Evolutionary conservation across 2,797 vertebrate species (phyloP), one percentile per base, ranked within the genome.

Genomic region (Poeciliopsis presidionis): DNA sequence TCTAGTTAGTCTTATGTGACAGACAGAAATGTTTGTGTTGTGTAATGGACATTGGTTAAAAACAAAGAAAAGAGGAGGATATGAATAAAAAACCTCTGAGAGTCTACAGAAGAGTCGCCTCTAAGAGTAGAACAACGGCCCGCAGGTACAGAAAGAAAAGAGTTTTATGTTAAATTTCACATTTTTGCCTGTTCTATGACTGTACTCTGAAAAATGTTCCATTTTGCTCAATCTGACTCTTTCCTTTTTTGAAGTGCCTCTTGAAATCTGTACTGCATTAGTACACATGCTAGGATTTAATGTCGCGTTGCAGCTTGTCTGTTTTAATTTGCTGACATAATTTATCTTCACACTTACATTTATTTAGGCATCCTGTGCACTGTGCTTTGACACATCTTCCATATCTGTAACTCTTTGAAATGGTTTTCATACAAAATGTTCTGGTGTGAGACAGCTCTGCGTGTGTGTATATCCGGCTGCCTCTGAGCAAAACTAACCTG

Each of bases 401-500:
- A n/a, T 74, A 67, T 77, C 78, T 82, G 16, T 33, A 36, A 70
- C 76, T 65, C 36, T 69, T 81, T 80, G 63, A 73, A 77, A 85
- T 49, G 33, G 67, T 69, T 72, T 80, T 33, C 46, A 74, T 73
- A 39, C 69, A 78, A 16, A 73, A 78, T 71, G 77, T 83, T 83
- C 76, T 73, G 55, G 28, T 74, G 59, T 77, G 59, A 78, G 43
- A 87, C 67, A 80, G 63, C 70, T 87, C 72, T 65, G 61, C 6
- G 6, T 45, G 6, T 45, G 39, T n/a, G 2, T 16, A 22, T 82
- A 47, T 76, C 74, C 76, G 43, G 73, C 45, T 45, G 63, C 76
- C 49, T 75, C 33, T 81, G 61, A 73, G 22, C 74, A 76, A 73
- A 63, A 72, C 65, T 63, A 80, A 81, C 81, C 79, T 87, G 76